phyloP scores from a whole-genome alignment of 2,888 invertebrate species.

The Arge pagana region DNA sequence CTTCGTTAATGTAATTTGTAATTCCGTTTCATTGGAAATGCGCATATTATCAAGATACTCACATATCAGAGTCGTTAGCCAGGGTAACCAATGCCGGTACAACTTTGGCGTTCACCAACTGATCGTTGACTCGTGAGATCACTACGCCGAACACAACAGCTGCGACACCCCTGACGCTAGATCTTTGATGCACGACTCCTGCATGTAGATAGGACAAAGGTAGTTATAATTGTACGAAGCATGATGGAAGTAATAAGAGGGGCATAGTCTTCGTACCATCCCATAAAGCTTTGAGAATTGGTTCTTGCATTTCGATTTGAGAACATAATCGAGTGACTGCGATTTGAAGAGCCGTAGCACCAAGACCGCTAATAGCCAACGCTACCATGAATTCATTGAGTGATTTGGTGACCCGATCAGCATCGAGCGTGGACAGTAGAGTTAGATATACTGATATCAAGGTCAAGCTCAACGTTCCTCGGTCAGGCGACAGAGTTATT shows the following conservation, averaged over 20 bases:
- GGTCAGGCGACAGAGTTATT: constrained; percentile 60
- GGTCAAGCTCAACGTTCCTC: constrained; percentile 63
- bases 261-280: constrained; percentile 66
- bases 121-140: constrained; percentile 62
- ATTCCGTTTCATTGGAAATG: too few species aligned
- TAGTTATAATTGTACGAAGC: too few species aligned
- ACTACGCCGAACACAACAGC: constrained; percentile 66
- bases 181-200: constrained; percentile 69
- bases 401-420: constrained; percentile 61
- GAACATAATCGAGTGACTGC: constrained; percentile 62
- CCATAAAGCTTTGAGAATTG: constrained; percentile 69
- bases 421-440: constrained; percentile 61
- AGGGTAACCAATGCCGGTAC: constrained; percentile 73
- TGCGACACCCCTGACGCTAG: constrained; percentile 65
- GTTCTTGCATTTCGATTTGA: constrained; percentile 62
- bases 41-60: too few species aligned
- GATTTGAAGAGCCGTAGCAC: constrained; percentile 61
- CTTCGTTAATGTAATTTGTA: too few species aligned
- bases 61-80: constrained; percentile 71
- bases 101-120: constrained; percentile 63
- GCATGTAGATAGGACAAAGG: constrained; percentile 28
- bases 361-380: constrained; percentile 60
- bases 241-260: too few species aligned
- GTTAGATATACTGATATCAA: constrained; percentile 68
- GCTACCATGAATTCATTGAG: constrained; percentile 64